Conservation (phyloP, 2,888 invertebrate species). For the Xylota segnis region DNA sequence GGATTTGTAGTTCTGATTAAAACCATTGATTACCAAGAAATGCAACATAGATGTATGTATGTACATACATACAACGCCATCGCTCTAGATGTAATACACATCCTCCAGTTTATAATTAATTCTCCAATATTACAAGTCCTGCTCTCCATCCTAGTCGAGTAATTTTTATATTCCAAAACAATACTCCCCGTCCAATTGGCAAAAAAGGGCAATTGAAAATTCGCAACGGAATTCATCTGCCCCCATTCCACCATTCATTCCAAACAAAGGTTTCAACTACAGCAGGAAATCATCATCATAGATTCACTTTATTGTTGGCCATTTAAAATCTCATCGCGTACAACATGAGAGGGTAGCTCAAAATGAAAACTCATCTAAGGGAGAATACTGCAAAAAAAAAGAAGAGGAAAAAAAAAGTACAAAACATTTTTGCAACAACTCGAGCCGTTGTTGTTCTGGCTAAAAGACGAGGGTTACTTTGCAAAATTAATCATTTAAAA, state of each 20-base stretch:
- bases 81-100: background rate
- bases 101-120: constrained; percentile 19
- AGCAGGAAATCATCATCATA: constrained; percentile 58
- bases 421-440: constrained; percentile 54
- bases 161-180: constrained; percentile 20
- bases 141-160: background rate
- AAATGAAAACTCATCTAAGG: constrained; percentile 52
- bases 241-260: constrained; percentile 3
- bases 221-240: constrained; percentile 33
- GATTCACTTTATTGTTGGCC: constrained; percentile 53
- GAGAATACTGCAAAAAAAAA: constrained; percentile 17
- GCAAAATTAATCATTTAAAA: constrained; percentile 58
- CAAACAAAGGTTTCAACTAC: constrained; percentile 45
- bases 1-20: background rate
- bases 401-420: constrained; percentile 14
- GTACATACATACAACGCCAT: background rate
- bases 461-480: constrained; percentile 44
- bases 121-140: background rate
- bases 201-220: constrained; percentile 36
- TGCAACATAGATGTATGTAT: background rate
- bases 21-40: background rate
- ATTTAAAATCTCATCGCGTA: constrained; percentile 55
- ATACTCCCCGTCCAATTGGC: constrained; percentile 24
- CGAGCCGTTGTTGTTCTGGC: constrained; percentile 16
- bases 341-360: constrained; percentile 37